Percentiles rank a stretch among this genome's conserved stretches.
Conservation (phyloP, 2,888 invertebrate species). For the Heliconius charithonia region DNA sequence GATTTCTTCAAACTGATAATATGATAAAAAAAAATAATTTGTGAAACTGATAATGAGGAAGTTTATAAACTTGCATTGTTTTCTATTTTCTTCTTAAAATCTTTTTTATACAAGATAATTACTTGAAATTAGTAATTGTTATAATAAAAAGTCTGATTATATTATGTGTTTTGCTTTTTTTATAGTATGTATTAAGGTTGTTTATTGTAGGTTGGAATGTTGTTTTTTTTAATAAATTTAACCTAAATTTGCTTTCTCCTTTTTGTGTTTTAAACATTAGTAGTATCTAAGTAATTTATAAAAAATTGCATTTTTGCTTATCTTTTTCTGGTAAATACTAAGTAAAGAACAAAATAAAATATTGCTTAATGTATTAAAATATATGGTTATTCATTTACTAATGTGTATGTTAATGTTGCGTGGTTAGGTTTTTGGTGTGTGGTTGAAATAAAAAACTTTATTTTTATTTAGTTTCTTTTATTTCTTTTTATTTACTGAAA, state of each 20-base stretch:
- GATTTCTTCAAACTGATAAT: not conserved
- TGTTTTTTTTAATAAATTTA: not conserved
- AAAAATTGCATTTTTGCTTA: not conserved
- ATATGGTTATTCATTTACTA: not conserved
- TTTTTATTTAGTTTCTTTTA: slow-evolving; percentile 10
- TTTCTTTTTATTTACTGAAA: not conserved
- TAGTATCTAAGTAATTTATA: not conserved
- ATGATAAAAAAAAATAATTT: not conserved
- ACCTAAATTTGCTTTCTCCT: not conserved
- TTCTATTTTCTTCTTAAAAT: not conserved
- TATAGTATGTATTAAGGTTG: slow-evolving; percentile 11
- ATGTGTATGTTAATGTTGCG: not conserved
- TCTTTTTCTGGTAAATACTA: not conserved
- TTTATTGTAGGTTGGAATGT: slow-evolving; percentile 11
- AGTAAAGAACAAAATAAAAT: not conserved
- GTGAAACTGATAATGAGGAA: not conserved
- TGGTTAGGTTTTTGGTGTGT: slow-evolving; percentile 19
- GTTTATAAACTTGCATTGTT: not conserved
- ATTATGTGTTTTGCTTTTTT: slow-evolving; percentile 30
- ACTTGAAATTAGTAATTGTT: slow-evolving; percentile 15
- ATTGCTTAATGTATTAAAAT: not conserved
- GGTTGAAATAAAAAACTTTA: slow-evolving; percentile 36
- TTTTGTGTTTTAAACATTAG: not conserved
- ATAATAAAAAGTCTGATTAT: slow-evolving; percentile 36
- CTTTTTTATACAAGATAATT: slow-evolving; percentile 5